A percentile compares a stretch with the other conserved stretches of the same genome.
Evolutionary conservation across 2,888 invertebrate species (phyloP).

Genomic region (Tricholauxania praeusta): DNA sequence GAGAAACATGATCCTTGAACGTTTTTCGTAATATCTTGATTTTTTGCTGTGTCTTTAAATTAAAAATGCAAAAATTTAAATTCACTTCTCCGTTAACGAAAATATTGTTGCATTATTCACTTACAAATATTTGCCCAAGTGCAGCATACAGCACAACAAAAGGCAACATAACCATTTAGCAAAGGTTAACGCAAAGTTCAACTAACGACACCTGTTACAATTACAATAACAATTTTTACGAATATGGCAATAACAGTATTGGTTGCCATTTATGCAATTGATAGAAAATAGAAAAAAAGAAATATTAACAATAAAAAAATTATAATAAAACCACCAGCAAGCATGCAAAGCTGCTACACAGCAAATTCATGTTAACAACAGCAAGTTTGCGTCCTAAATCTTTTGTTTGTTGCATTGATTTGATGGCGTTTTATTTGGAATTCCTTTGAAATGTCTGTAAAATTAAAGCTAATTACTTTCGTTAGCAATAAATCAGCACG

Average conservation of each 20-base stretch:
- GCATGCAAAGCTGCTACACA: too few relatives aligned
- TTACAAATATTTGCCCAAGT: too few relatives aligned
- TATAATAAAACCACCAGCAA: neutral
- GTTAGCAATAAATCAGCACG: slow-evolving; percentile 39
- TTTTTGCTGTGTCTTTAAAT: too few relatives aligned
- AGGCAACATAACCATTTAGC: slow-evolving; percentile 21
- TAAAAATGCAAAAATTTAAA: too few relatives aligned
- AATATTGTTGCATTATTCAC: too few relatives aligned
- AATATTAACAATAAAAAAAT: neutral
- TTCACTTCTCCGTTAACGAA: too few relatives aligned
- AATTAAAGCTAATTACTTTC: slow-evolving; percentile 43
- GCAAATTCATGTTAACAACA: neutral
- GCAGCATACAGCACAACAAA: neutral
- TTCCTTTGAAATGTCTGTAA: slow-evolving; percentile 19
- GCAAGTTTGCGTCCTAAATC: slow-evolving; percentile 11
- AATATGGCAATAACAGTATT: slow-evolving; percentile 17
- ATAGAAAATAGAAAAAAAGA: neutral
- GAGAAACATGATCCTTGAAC: too few relatives aligned
- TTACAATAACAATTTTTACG: slow-evolving; percentile 14
- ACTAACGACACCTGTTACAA: slow-evolving; percentile 26
- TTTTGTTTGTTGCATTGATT: neutral
- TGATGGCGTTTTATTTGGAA: neutral
- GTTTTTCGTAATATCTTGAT: too few relatives aligned
- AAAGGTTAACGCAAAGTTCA: slow-evolving; percentile 25
- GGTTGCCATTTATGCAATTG: slow-evolving; percentile 19